Conservation (phyloP, 1,140 invertebrate species). For the Sminthurinus signatus region DNA sequence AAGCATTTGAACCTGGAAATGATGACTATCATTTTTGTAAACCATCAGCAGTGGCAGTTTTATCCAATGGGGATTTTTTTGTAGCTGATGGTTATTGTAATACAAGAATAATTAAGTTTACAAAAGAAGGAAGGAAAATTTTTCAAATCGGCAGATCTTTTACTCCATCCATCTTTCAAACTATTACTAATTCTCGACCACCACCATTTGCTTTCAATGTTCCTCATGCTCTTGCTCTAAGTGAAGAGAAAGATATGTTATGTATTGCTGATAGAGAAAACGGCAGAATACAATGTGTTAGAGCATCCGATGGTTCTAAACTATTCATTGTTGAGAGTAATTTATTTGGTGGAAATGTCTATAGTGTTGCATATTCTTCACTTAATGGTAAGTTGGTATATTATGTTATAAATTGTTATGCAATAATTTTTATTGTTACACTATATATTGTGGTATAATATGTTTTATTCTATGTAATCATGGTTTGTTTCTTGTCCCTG, state of each 20-base stretch:
- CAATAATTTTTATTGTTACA: not conserved
- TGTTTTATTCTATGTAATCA: too few species aligned
- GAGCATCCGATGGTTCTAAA: constrained; percentile 57
- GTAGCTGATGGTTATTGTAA: constrained; percentile 95
- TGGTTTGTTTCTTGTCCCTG: too few species aligned
- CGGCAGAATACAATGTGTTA: constrained; percentile 74
- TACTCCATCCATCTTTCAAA: constrained; percentile 19
- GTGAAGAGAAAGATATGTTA: constrained; percentile 63
- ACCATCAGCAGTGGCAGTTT: constrained; percentile 81
- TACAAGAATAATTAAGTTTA: constrained; percentile 77
- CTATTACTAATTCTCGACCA: constrained; percentile 16
- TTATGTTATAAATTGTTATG: too few species aligned
- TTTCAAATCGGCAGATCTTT: constrained; percentile 43
- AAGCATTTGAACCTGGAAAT: constrained; percentile 69
- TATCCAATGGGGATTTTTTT: constrained; percentile 76
- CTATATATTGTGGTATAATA: too few species aligned
- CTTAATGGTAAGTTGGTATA: constrained; percentile 46
- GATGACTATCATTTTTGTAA: constrained; percentile 82
- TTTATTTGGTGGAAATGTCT: constrained; percentile 58
- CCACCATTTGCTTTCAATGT: constrained; percentile 37
- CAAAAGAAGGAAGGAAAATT: constrained; percentile 60
- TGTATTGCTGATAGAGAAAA: constrained; percentile 90
- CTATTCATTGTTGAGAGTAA: constrained; percentile 48
- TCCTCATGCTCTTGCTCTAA: constrained; percentile 48
- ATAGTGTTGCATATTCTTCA: constrained; percentile 59